Conservation (phyloP, 2,888 invertebrate genomes). For the Didymodactylos carnosus region DNA sequence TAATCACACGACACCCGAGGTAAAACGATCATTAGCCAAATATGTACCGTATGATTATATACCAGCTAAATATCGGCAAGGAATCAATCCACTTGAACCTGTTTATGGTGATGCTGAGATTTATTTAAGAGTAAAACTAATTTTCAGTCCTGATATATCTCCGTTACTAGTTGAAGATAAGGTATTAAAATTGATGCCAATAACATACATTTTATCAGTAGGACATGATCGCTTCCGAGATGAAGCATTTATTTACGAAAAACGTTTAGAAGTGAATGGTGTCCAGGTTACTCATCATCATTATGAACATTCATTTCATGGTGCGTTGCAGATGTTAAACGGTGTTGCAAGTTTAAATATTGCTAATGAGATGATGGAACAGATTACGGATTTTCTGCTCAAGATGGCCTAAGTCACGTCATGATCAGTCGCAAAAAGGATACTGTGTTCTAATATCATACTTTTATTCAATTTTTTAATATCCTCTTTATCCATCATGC, state of each 20-base stretch:
- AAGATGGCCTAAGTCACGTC: no score
- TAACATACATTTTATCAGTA: neutral
- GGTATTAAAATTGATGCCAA: neutral
- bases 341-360: neutral
- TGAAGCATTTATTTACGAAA: constrained; percentile 9
- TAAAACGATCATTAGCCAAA: neutral
- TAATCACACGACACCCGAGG: neutral
- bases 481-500: no score
- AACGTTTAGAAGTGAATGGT: neutral
- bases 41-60: neutral
- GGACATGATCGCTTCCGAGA: constrained; percentile 6
- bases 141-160: neutral
- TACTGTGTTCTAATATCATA: no score
- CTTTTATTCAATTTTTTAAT: no score
- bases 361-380: constrained; percentile 1
- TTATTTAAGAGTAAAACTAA: neutral
- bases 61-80: neutral
- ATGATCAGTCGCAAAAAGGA: no score
- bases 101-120: neutral
- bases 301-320: constrained; percentile 12
- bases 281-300: constrained; percentile 3
- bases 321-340: neutral
- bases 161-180: constrained; percentile 3
- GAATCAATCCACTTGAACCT: neutral
- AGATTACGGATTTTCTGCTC: no score